Evolutionary conservation across 2,888 invertebrate species (phyloP).

Genomic region (Pristionchus mayeri): DNA sequence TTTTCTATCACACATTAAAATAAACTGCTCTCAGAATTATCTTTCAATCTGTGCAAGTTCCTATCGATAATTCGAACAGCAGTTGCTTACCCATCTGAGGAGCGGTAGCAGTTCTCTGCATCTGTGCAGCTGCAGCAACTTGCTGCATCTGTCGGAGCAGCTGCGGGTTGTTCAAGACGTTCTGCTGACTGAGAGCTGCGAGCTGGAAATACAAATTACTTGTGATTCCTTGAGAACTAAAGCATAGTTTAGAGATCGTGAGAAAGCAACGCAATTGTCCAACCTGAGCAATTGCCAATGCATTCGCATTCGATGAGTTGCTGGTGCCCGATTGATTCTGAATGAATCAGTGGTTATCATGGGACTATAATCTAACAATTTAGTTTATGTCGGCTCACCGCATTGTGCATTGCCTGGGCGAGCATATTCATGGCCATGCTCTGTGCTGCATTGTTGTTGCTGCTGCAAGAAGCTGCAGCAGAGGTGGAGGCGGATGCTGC

Average conservation of each 20-base stretch:
- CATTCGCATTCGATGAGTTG: neutral
- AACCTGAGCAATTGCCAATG: neutral
- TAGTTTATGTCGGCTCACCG: no score
- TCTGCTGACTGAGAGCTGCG: neutral
- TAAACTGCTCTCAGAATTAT: no score
- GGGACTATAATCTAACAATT: no score
- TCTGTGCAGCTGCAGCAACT: neutral
- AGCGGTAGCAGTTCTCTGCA: no score
- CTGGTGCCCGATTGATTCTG: neutral
- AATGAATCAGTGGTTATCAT: neutral
- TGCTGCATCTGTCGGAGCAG: slow-evolving; percentile 44
- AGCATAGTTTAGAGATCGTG: neutral
- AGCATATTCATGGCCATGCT: slow-evolving; percentile 44
- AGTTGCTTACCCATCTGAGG: no score
- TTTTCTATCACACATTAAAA: no score
- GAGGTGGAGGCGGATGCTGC: neutral
- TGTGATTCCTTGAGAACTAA: neutral
- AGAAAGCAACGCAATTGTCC: neutral
- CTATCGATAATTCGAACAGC: no score
- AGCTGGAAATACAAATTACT: neutral
- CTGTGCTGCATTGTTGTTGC: slow-evolving; percentile 14
- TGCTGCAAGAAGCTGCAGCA: neutral
- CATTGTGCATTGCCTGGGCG: slow-evolving; percentile 38
- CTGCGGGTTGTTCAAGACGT: slow-evolving; percentile 1
- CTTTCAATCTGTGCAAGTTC: no score